Evolutionary conservation across 2,113 vertebrate genomes (phyloP).

Genomic region (Talpa occidentalis): DNA sequence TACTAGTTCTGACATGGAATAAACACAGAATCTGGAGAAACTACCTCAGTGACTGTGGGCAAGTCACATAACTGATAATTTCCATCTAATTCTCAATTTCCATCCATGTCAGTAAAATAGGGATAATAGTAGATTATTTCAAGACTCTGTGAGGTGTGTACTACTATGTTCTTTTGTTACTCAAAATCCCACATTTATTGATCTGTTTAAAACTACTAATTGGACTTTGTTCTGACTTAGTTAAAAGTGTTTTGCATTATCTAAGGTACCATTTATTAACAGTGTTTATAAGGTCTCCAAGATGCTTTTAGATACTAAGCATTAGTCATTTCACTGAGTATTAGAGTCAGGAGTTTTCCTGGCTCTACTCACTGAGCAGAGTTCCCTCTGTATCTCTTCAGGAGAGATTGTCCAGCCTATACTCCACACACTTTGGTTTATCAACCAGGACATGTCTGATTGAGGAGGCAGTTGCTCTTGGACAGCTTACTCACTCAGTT

Average conservation of each 20-base stretch:
- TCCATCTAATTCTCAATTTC: background rate
- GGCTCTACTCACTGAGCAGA: background rate
- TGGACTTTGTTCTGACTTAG: background rate
- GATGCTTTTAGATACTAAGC: background rate
- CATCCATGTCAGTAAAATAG: background rate
- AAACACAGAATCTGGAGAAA: background rate
- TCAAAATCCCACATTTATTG: background rate
- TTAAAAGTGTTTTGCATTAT: background rate
- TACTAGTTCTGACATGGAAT: background rate
- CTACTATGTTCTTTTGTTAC: background rate
- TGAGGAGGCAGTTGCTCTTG: background rate
- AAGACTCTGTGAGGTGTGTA: no score
- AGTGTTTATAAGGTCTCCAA: background rate
- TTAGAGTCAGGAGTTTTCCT: background rate
- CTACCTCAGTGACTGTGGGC: background rate
- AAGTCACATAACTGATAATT: background rate
- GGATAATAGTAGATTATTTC: background rate
- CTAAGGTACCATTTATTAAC: background rate
- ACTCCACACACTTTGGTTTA: background rate
- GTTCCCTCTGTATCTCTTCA: background rate
- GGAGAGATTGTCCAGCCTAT: background rate
- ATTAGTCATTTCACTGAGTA: background rate
- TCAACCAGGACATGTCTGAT: background rate
- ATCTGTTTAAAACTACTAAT: background rate
- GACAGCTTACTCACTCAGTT: background rate